A percentile compares a stretch with the other conserved stretches of the same genome.
These are phyloP conservation scores for Drosophila siamana DNA, from an alignment of 2,888 invertebrate genomes.

Conservation along the genomic window DNA sequence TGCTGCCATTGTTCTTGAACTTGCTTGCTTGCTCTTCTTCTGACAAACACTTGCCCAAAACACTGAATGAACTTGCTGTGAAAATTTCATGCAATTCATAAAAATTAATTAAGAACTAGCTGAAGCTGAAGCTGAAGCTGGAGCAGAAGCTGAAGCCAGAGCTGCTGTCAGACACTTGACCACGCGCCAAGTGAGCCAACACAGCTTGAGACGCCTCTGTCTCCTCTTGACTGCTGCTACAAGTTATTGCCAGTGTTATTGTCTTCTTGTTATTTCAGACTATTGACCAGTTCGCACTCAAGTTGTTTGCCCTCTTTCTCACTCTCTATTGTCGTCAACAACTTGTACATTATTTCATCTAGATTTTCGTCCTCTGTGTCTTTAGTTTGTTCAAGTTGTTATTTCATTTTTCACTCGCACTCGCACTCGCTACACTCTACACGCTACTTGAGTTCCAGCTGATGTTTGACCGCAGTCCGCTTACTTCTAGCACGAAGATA, in stretches of 20 bases:
- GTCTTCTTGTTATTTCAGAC: constrained; percentile 78
- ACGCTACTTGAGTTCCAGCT: constrained; percentile 57
- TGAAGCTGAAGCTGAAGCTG: constrained; percentile 32
- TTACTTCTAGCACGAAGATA: not conserved
- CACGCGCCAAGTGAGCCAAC: constrained; percentile 62
- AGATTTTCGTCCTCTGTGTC: constrained; percentile 31
- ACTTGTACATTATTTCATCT: constrained; percentile 58
- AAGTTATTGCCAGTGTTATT: constrained; percentile 78
- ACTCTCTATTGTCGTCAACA: constrained; percentile 39
- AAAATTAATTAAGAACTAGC: constrained; percentile 77
- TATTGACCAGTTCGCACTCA: constrained; percentile 78
- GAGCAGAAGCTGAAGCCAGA: constrained; percentile 21
- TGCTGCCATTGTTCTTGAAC: constrained; percentile 25
- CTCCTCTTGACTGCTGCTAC: constrained; percentile 36
- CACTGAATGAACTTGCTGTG: constrained; percentile 49
- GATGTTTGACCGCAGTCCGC: constrained; percentile 67
- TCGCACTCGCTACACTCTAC: too few species aligned
- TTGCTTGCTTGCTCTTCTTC: constrained; percentile 25
- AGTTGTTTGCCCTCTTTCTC: constrained; percentile 61
- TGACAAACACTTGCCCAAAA: constrained; percentile 53
- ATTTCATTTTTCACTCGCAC: constrained; percentile 70
- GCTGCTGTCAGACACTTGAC: constrained; percentile 71
- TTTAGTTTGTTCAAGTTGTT: constrained; percentile 65
- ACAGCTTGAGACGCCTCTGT: constrained; percentile 51
- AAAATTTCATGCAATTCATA: constrained; percentile 74